These are phyloP conservation scores for Acrobasis suavella DNA, from an alignment of 2,888 invertebrate species.

Conservation along the genomic window DNA sequence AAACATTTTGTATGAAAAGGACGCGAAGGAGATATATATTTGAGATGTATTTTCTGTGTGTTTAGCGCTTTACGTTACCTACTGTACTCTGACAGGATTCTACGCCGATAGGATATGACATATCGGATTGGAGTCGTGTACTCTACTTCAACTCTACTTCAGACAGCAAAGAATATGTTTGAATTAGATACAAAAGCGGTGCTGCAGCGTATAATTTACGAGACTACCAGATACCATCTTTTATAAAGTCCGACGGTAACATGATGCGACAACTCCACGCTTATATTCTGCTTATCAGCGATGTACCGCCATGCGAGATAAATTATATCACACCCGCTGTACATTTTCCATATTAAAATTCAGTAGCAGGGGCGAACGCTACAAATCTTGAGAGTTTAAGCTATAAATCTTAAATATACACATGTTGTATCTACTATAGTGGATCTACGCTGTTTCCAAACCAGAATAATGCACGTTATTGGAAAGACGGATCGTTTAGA, in stretches of 20 bases:
- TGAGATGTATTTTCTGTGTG: no score
- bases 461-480: conserved; percentile 1
- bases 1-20: no score
- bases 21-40: no score
- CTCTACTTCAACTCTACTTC: no score
- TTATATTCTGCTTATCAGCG: conserved; percentile 14
- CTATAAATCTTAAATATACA: conserved; percentile 19
- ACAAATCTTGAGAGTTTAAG: conserved; percentile 18
- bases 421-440: neutral
- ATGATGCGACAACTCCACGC: neutral
- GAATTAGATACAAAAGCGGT: no score
- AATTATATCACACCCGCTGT: conserved; percentile 19
- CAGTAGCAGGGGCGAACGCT: conserved; percentile 12
- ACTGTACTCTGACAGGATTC: no score
- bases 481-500: neutral
- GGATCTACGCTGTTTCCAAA: neutral
- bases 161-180: neutral
- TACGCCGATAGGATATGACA: no score
- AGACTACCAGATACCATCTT: conserved; percentile 1
- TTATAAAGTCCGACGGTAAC: neutral
- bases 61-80: no score
- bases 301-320: conserved; percentile 19
- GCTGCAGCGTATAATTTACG: neutral
- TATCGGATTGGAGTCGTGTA: no score
- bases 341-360: conserved; percentile 23